Evolutionary conservation across 2,113 vertebrate species (phyloP).

Genomic region (Nesogale talazaci): DNA sequence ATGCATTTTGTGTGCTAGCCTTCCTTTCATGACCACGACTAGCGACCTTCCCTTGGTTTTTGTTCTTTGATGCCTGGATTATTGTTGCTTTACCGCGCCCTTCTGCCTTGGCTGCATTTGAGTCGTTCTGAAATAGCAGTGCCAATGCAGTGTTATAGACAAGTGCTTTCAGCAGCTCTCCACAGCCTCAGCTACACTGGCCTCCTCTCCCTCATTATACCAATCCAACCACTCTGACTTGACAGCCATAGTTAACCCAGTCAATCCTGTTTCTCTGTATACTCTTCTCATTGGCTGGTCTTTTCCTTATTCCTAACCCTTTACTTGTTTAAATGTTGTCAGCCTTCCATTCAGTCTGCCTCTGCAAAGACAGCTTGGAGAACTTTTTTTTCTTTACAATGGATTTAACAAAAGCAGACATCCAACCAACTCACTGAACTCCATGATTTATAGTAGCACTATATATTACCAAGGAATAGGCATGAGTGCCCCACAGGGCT

Average conservation of each 20-base stretch:
- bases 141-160: neutral
- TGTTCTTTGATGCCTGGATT: neutral
- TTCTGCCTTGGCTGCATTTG: neutral
- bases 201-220: neutral
- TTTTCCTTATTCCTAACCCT: neutral
- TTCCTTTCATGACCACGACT: neutral
- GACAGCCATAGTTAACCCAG: neutral
- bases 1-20: neutral
- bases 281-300: neutral
- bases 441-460: too few relatives aligned
- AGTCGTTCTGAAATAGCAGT: neutral
- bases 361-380: too few relatives aligned
- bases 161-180: neutral
- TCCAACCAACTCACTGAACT: too few relatives aligned
- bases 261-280: neutral
- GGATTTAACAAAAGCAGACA: too few relatives aligned
- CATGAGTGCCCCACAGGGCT: too few relatives aligned
- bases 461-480: too few relatives aligned
- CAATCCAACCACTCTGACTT: neutral
- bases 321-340: too few relatives aligned
- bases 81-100: neutral
- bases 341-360: too few relatives aligned
- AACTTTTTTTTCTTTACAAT: too few relatives aligned
- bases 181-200: too few relatives aligned
- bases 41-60: neutral